Evolutionary conservation across 1,140 invertebrate genomes (phyloP).

Genomic region (Ridgeia piscesae): DNA sequence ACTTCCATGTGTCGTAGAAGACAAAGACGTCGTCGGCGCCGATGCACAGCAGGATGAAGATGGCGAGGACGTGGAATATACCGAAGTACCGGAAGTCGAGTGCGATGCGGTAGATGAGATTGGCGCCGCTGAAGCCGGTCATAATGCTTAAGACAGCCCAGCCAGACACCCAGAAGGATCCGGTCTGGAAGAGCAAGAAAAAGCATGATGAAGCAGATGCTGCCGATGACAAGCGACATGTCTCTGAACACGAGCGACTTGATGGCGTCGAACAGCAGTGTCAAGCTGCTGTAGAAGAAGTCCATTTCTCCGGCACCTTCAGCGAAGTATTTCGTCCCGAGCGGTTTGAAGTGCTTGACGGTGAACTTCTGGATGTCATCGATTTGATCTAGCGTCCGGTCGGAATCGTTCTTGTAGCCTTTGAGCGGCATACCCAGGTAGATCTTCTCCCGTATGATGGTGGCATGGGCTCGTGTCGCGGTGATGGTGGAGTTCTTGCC

Average conservation of each 20-base stretch:
- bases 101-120: constrained; percentile 30
- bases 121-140: constrained; percentile 29
- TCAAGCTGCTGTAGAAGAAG: constrained; percentile 24
- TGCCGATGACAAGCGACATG: constrained; percentile 36
- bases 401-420: constrained; percentile 21
- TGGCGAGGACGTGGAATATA: constrained; percentile 32
- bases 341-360: not conserved
- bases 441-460: constrained; percentile 24
- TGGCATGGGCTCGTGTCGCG: not conserved
- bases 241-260: constrained; percentile 36
- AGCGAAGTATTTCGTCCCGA: constrained; percentile 13
- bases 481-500: constrained; percentile 26
- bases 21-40: constrained; percentile 35
- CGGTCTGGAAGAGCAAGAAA: constrained; percentile 40
- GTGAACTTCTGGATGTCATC: constrained; percentile 21
- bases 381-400: constrained; percentile 19
- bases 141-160: constrained; percentile 30
- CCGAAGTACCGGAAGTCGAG: constrained; percentile 33
- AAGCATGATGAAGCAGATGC: constrained; percentile 40
- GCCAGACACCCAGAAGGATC: constrained; percentile 35
- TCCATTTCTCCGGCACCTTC: constrained; percentile 21
- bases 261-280: constrained; percentile 17
- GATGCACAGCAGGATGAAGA: constrained; percentile 35
- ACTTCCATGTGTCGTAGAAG: constrained; percentile 33
- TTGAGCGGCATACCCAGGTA: constrained; percentile 21